These are phyloP conservation scores for Serranochromis macrocephalus DNA, from an alignment of 2,113 vertebrate species.

Conservation along the genomic window DNA sequence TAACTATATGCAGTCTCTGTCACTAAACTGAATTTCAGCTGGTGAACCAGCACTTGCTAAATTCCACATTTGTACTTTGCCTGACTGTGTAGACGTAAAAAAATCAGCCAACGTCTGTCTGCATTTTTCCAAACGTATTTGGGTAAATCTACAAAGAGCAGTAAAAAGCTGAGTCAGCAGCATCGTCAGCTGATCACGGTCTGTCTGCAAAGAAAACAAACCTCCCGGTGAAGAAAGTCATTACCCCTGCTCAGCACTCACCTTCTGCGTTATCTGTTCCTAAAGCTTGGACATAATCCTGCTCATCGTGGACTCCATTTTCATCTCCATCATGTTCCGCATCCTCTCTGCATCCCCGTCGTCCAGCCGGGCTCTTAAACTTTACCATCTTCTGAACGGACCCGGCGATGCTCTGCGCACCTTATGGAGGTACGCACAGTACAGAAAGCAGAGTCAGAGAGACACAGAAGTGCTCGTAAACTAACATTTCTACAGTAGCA, in stretches of 20 bases:
- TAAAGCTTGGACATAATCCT: conserved; percentile 79
- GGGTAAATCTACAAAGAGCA: neutral
- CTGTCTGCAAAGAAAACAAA: neutral
- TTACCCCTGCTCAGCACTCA: conserved; percentile 28
- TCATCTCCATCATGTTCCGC: conserved; percentile 55
- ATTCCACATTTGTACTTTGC: neutral
- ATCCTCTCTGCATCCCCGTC: neutral
- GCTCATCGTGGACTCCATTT: conserved; percentile 73
- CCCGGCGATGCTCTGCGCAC: conserved; percentile 55
- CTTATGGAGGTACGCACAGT: conserved; percentile 30
- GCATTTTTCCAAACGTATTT: neutral
- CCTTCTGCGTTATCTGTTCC: conserved; percentile 71
- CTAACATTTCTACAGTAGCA: neutral
- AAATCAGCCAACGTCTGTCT: neutral
- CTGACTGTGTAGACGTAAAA: fast-evolving
- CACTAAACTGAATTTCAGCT: neutral
- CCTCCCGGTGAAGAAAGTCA: neutral
- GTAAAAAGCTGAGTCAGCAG: neutral
- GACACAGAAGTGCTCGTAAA: neutral
- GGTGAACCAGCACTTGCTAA: neutral
- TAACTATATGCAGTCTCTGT: neutral
- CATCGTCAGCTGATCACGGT: neutral
- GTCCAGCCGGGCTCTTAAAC: conserved; percentile 68
- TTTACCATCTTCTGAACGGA: conserved; percentile 65
- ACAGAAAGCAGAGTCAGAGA: neutral